Evolutionary conservation across 2,888 invertebrate species (phyloP).

Genomic region (Drosophila kambysellisi): DNA sequence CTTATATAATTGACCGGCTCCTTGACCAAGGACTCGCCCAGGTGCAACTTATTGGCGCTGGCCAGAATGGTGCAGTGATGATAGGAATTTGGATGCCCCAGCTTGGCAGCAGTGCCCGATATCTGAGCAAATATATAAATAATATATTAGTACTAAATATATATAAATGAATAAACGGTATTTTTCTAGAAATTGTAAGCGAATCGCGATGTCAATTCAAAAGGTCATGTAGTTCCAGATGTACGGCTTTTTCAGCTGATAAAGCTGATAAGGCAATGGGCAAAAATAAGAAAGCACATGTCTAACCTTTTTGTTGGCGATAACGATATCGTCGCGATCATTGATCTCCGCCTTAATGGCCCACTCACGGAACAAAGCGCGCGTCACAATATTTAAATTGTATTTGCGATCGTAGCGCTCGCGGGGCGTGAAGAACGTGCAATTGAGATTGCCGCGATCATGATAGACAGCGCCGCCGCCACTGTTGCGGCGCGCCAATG

Average conservation of each 20-base stretch:
- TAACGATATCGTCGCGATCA: conserved; percentile 93
- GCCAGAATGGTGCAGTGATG: conserved; percentile 98
- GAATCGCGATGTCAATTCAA: neutral
- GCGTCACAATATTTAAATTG: conserved; percentile 94
- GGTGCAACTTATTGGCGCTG: conserved; percentile 91
- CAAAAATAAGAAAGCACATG: conserved; percentile 2
- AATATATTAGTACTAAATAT: neutral
- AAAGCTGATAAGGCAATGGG: conserved; percentile 7
- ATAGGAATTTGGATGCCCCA: conserved; percentile 95
- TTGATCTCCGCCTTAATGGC: conserved; percentile 91
- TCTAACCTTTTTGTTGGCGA: conserved; percentile 88
- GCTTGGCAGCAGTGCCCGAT: conserved; percentile 97
- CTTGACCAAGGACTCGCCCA: conserved; percentile 90
- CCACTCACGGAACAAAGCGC: conserved; percentile 93
- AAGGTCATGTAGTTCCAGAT: conserved; percentile 25
- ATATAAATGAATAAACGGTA: neutral
- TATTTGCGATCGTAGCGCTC: conserved; percentile 93
- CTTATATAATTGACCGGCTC: conserved; percentile 92
- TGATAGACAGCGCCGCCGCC: conserved; percentile 99
- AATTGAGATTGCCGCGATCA: conserved; percentile 96
- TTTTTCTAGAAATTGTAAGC: neutral
- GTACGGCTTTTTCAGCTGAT: neutral
- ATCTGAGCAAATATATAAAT: conserved; percentile 87
- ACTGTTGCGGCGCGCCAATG: conserved; percentile 95
- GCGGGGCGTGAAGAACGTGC: conserved; percentile 95